phyloP scores from a whole-genome alignment of 1,140 invertebrate species.

The Philaenus spumarius region DNA sequence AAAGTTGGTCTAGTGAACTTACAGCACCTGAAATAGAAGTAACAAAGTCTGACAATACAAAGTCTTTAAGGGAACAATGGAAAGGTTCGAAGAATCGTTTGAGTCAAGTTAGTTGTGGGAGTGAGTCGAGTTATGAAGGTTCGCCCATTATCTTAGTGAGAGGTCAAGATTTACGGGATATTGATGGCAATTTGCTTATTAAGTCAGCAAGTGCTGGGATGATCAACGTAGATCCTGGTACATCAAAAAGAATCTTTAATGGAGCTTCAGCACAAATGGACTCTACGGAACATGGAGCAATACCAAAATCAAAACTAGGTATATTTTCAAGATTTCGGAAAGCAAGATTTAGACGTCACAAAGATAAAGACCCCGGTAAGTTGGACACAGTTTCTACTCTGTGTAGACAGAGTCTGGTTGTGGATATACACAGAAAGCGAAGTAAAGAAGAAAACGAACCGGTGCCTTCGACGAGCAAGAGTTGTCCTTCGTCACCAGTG shows the following conservation, averaged over 20 bases:
- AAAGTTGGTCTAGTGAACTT: constrained; percentile 10
- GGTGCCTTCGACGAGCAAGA: constrained; percentile 26
- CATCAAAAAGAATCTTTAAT: neutral
- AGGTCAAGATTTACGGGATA: constrained; percentile 14
- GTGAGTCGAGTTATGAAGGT: constrained; percentile 44
- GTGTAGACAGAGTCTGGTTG: constrained; percentile 58
- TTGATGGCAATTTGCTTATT: constrained; percentile 37
- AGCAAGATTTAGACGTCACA: constrained; percentile 43
- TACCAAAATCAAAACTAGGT: constrained; percentile 31
- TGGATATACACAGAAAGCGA: constrained; percentile 41
- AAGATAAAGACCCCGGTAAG: constrained; percentile 37
- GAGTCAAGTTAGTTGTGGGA: constrained; percentile 51
- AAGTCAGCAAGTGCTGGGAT: constrained; percentile 65
- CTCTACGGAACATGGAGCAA: neutral
- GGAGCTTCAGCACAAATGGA: neutral
- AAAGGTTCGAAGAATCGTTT: constrained; percentile 33
- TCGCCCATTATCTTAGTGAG: constrained; percentile 9
- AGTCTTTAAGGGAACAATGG: constrained; percentile 28
- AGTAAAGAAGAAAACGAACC: constrained; percentile 8
- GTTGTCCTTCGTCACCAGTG: constrained; percentile 33
- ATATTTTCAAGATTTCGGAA: constrained; percentile 56
- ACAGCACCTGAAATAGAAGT: neutral
- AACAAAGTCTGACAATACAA: constrained; percentile 30
- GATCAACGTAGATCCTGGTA: constrained; percentile 50
- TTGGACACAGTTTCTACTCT: constrained; percentile 53